Evolutionary conservation across 2,113 vertebrate genomes (phyloP).

Genomic region (Hemiscyllium ocellatum): DNA sequence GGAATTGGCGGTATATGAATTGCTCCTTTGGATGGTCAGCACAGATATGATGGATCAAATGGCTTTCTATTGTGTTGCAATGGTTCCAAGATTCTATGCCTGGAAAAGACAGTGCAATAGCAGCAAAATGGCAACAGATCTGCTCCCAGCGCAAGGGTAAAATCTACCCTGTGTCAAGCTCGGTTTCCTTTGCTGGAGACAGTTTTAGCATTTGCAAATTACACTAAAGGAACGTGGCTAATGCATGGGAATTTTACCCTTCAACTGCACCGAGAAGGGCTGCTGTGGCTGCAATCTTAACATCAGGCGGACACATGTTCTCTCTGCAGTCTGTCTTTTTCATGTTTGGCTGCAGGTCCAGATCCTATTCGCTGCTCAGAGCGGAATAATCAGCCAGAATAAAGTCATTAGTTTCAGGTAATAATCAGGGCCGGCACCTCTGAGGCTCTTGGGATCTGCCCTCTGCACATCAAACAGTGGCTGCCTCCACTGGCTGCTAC

Average conservation of each 20-base stretch:
- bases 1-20: too few relatives aligned
- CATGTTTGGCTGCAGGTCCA: background rate
- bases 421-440: background rate
- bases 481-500: background rate
- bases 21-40: too few relatives aligned
- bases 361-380: background rate
- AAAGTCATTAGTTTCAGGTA: constrained; percentile 22
- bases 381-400: background rate
- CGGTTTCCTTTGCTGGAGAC: background rate
- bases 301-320: constrained; percentile 15
- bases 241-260: background rate
- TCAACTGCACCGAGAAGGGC: background rate
- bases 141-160: background rate
- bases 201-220: background rate
- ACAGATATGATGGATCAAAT: too few relatives aligned
- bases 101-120: background rate
- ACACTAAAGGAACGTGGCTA: background rate
- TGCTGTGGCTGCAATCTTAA: background rate
- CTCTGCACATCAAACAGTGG: constrained; percentile 6
- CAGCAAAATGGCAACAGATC: background rate
- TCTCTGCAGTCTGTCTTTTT: background rate
- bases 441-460: background rate
- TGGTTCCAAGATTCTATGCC: too few relatives aligned
- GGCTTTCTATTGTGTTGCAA: too few relatives aligned
- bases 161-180: background rate